Conservation (phyloP, 2,797 vertebrate species). For the Syndactyla subalaris region DNA sequence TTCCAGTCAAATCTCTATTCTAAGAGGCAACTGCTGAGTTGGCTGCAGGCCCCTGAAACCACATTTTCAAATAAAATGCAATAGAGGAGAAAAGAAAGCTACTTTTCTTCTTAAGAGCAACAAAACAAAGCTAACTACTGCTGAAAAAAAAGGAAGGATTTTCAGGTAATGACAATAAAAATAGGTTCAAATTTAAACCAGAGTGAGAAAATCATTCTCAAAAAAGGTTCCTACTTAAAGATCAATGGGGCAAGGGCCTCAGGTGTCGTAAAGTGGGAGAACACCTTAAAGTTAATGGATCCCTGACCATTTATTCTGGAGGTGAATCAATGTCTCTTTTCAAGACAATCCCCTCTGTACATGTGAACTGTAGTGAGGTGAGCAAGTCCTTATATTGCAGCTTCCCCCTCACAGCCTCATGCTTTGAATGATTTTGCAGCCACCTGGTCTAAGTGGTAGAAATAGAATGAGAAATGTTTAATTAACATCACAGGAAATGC, state of each 20-base stretch:
- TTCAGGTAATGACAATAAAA: conserved; percentile 15
- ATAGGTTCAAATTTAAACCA: background rate
- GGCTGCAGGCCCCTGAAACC: conserved; percentile 52
- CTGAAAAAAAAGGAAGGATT: background rate
- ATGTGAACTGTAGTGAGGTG: background rate
- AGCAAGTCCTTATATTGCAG: background rate
- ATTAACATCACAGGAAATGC: conserved; percentile 38
- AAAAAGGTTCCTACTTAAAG: background rate
- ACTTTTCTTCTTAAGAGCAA: conserved; percentile 26
- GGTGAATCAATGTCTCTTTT: background rate
- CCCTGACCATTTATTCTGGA: background rate
- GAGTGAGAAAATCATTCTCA: background rate
- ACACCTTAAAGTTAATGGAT: background rate
- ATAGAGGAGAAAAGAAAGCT: conserved; percentile 24
- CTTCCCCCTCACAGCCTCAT: background rate
- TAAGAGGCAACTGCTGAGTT: conserved; percentile 17
- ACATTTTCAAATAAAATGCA: conserved; percentile 59
- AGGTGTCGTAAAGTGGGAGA: background rate
- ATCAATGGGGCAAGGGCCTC: background rate
- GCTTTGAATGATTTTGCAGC: conserved; percentile 14
- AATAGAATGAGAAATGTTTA: conserved; percentile 4
- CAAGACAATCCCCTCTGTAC: background rate
- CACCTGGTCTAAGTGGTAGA: background rate
- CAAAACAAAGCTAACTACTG: conserved; percentile 4
- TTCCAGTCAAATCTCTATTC: conserved; percentile 2